Evolutionary conservation across 1,140 invertebrate species (phyloP).

Genomic region (Radopholus similis): DNA sequence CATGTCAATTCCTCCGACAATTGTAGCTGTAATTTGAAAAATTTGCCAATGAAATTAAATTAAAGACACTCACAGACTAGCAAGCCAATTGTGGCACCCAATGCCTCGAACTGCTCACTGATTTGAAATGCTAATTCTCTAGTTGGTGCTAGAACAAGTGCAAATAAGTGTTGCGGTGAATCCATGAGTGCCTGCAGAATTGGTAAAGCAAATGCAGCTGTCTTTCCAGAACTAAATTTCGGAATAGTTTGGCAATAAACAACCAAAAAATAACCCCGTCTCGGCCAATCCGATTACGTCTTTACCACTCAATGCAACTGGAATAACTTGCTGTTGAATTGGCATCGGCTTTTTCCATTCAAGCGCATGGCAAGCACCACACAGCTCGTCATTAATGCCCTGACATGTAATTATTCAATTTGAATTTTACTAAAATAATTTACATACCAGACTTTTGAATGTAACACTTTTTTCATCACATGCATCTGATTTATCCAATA

Average conservation of each 20-base stretch:
- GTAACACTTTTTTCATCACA: background rate
- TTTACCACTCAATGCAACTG: conserved; percentile 41
- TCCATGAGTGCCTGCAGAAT: conserved; percentile 55
- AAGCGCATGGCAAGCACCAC: conserved; percentile 21
- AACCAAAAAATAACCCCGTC: conserved; percentile 36
- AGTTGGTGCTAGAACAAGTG: conserved; percentile 54
- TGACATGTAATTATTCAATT: too few species aligned
- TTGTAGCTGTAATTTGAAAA: conserved; percentile 57
- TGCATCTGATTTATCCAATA: background rate
- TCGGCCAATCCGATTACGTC: conserved; percentile 58
- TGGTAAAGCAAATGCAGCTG: conserved; percentile 56
- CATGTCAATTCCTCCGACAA: conserved; percentile 98
- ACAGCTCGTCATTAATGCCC: conserved; percentile 32
- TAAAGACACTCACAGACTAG: conserved; percentile 32
- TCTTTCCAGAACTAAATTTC: conserved; percentile 49
- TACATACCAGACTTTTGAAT: background rate
- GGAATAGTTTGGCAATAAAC: too few species aligned
- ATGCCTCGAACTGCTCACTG: conserved; percentile 54
- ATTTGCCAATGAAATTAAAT: conserved; percentile 11
- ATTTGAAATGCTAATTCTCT: conserved; percentile 59
- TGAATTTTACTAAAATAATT: too few species aligned
- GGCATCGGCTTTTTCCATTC: conserved; percentile 34
- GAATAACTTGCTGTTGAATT: conserved; percentile 48
- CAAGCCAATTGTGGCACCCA: conserved; percentile 50
- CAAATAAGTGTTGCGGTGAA: conserved; percentile 42